A percentile compares a stretch with the other conserved stretches of the same genome.
Conservation (phyloP, 2,888 invertebrate species). For the Caenorhabditis virilis region DNA sequence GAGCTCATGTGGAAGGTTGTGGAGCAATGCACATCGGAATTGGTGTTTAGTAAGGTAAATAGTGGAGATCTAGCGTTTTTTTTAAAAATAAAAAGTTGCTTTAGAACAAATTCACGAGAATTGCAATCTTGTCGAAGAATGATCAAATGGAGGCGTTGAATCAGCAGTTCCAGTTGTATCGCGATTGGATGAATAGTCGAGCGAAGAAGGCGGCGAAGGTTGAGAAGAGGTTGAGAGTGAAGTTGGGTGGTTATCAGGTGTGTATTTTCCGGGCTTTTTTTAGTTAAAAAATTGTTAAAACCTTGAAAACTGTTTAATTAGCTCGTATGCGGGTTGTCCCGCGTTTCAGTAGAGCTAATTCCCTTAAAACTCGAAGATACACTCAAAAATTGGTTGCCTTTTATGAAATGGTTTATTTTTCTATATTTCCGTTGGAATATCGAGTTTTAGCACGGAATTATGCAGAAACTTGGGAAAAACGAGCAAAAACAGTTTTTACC, state of each 20-base stretch:
- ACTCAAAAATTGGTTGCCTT: too few species aligned
- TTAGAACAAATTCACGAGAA: slow-evolving; percentile 53
- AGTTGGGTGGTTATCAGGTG: slow-evolving; percentile 89
- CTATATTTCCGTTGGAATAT: too few species aligned
- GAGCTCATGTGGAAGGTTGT: slow-evolving; percentile 60
- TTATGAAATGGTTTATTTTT: too few species aligned
- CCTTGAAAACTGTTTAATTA: too few species aligned
- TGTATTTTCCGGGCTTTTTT: too few species aligned
- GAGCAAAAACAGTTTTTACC: too few species aligned
- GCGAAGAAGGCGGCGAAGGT: slow-evolving; percentile 95
- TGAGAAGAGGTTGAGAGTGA: slow-evolving; percentile 92
- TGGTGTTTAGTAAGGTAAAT: slow-evolving; percentile 47
- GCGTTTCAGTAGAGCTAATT: too few species aligned
- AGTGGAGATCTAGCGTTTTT: background rate
- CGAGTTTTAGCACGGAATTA: too few species aligned
- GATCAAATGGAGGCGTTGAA: slow-evolving; percentile 65
- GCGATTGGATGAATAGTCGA: slow-evolving; percentile 92
- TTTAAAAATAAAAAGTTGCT: background rate
- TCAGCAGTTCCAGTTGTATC: slow-evolving; percentile 73
- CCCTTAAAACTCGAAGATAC: too few species aligned
- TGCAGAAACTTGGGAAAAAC: too few species aligned
- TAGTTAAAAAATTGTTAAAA: too few species aligned
- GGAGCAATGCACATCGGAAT: slow-evolving; percentile 58
- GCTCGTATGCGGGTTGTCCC: too few species aligned
- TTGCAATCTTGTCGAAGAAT: slow-evolving; percentile 51